A percentile compares a stretch with the other conserved stretches of the same genome.
Conservation (phyloP, 2,797 vertebrate species). For the Poecilia wingei region DNA sequence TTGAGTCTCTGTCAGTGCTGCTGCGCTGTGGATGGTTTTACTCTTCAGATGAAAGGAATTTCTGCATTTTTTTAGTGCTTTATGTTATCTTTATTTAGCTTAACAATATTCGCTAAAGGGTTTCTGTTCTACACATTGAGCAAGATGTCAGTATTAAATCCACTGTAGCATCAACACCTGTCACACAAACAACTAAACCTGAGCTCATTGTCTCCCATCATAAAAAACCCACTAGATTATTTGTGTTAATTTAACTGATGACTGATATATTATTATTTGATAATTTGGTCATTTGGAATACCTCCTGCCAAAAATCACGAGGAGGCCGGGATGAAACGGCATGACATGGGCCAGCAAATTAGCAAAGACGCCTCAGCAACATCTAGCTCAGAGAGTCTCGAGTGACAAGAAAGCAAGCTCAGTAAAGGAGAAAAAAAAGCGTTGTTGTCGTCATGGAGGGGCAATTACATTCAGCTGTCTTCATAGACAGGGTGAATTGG, state of each 20-base stretch:
- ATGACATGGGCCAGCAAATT: neutral
- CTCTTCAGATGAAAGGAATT: neutral
- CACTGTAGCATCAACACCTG: neutral
- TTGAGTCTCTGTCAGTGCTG: constrained; percentile 17
- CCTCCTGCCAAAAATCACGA: neutral
- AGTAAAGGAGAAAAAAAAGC: neutral
- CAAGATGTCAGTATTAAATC: neutral
- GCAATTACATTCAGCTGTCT: constrained; percentile 21
- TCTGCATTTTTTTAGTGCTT: neutral
- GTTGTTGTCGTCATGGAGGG: constrained; percentile 2
- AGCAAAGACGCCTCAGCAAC: neutral
- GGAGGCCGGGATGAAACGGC: neutral
- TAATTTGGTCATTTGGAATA: no score
- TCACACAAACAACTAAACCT: neutral
- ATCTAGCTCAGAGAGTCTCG: neutral
- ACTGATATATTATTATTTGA: no score
- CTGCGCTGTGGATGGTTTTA: constrained; percentile 8
- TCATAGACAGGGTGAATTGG: neutral
- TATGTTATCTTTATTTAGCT: neutral
- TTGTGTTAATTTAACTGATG: no score
- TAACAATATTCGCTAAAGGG: neutral
- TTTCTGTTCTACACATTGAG: neutral
- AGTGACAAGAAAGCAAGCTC: neutral
- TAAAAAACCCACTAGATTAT: no score
- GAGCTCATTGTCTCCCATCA: neutral